phyloP scores from a whole-genome alignment of 2,113 vertebrate genomes.

The Tonatia bakeri region DNA sequence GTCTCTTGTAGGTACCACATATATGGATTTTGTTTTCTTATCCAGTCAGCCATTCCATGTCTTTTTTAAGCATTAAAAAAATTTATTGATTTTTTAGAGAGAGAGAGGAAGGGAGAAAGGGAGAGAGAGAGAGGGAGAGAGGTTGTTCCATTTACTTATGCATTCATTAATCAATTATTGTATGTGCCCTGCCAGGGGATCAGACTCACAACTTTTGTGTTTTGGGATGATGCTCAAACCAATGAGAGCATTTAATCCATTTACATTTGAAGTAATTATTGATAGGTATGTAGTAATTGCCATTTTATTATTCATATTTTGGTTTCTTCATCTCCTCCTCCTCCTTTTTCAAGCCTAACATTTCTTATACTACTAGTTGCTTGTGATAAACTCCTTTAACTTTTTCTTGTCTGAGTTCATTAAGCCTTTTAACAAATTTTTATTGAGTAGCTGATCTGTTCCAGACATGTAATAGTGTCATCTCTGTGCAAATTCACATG shows the following conservation, averaged over 20 bases:
- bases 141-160: too few species aligned
- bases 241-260: background rate
- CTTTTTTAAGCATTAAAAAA: background rate
- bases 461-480: background rate
- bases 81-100: too few species aligned
- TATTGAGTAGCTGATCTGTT: background rate
- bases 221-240: too few species aligned
- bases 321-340: background rate
- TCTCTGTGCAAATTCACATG: background rate
- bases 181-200: too few species aligned
- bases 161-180: too few species aligned
- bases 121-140: too few species aligned
- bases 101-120: too few species aligned
- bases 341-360: background rate
- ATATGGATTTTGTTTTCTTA: background rate
- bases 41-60: background rate
- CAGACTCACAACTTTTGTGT: too few species aligned
- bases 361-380: background rate
- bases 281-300: background rate
- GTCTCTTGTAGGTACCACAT: background rate
- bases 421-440: background rate
- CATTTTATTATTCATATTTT: background rate
- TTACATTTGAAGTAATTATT: background rate
- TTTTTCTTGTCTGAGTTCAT: background rate
- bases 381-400: background rate